Percentiles rank a stretch among this genome's conserved stretches.
Evolutionary conservation across 2,797 vertebrate genomes (phyloP).

Genomic region (Emydoidea blandingii): DNA sequence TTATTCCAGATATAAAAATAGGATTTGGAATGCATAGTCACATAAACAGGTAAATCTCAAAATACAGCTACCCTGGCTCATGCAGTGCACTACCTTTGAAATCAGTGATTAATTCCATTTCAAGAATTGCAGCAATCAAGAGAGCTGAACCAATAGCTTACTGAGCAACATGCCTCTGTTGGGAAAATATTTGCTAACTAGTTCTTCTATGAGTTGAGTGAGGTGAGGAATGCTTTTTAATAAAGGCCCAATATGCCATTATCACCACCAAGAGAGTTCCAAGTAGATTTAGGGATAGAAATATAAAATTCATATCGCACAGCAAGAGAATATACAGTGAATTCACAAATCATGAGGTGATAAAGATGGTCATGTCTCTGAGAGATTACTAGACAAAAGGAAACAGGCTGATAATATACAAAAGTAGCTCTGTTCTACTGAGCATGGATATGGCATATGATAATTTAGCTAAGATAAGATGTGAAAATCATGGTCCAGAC

Average conservation of each 20-base stretch:
- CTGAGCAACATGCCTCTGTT: neutral
- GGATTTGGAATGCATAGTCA: neutral
- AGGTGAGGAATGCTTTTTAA: no score
- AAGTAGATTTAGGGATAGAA: neutral
- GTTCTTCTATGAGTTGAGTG: no score
- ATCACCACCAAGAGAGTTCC: neutral
- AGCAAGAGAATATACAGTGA: neutral
- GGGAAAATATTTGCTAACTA: no score
- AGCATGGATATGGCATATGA: neutral
- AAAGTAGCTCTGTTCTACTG: no score
- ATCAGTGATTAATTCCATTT: neutral
- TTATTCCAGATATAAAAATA: neutral
- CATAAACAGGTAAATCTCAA: neutral
- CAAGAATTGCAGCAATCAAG: neutral
- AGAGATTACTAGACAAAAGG: neutral
- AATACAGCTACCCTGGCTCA: neutral
- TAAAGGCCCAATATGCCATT: no score
- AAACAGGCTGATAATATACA: neutral
- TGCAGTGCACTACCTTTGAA: neutral
- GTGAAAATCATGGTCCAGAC: no score
- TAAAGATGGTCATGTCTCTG: neutral
- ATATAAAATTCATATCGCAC: neutral
- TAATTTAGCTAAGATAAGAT: no score
- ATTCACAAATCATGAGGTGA: neutral
- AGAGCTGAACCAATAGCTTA: neutral